Evolutionary conservation across 1,140 invertebrate genomes (phyloP).

Genomic region (Drosophila leontia): DNA sequence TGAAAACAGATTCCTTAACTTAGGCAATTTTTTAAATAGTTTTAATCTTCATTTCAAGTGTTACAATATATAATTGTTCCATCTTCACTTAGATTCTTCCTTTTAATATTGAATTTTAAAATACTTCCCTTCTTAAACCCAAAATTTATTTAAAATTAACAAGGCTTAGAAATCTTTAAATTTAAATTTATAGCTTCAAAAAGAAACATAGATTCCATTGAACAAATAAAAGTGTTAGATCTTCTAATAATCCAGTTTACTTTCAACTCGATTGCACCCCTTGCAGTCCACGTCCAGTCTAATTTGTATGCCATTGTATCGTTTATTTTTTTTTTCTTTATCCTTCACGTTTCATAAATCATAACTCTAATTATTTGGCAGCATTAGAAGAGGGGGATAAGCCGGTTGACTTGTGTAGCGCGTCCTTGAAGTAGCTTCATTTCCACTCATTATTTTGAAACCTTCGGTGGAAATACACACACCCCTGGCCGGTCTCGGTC

Average conservation of each 20-base stretch:
- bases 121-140: too few species aligned
- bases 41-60: too few species aligned
- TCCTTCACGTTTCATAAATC: constrained; percentile 8
- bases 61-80: too few species aligned
- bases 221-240: too few species aligned
- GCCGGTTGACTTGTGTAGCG: constrained; percentile 8
- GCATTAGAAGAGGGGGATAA: constrained; percentile 16
- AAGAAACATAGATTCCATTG: neutral
- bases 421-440: constrained; percentile 29
- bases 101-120: too few species aligned
- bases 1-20: too few species aligned
- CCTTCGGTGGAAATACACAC: neutral
- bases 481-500: constrained; percentile 18
- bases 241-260: neutral
- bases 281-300: neutral
- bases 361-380: constrained; percentile 21
- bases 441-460: constrained; percentile 26
- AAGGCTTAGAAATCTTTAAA: neutral
- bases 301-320: neutral
- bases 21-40: too few species aligned
- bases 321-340: neutral
- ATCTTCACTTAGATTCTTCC: too few species aligned
- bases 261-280: neutral
- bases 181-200: too few species aligned
- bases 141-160: too few species aligned